Conservation (phyloP, 2,888 invertebrate genomes). For the Dorcus parallelipipedus region DNA sequence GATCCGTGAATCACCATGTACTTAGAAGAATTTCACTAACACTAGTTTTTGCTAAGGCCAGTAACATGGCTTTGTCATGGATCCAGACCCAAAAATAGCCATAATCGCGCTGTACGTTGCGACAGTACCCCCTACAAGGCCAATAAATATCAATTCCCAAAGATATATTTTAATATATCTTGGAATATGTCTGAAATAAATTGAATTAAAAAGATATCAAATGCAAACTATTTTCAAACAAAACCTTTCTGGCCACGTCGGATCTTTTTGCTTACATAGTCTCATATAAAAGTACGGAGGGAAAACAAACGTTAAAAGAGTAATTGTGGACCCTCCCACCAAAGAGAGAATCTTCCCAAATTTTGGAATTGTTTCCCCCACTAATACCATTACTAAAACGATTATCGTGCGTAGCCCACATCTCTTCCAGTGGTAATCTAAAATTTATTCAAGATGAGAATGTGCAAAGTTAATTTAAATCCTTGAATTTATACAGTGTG, state of each 20-base stretch:
- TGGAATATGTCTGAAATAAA: conserved; percentile 53
- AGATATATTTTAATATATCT: conserved; percentile 58
- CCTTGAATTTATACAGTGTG: conserved; percentile 49
- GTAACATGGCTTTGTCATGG: conserved; percentile 45
- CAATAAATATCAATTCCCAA: conserved; percentile 60
- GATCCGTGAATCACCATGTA: too few species aligned
- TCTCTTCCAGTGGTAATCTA: conserved; percentile 62
- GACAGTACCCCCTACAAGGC: conserved; percentile 57
- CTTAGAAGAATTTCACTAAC: not conserved
- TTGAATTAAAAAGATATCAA: conserved; percentile 7
- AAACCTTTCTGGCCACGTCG: conserved; percentile 51
- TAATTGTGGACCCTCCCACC: conserved; percentile 68
- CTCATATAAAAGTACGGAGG: conserved; percentile 66
- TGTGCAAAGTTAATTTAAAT: conserved; percentile 3
- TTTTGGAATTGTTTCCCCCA: conserved; percentile 65
- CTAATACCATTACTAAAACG: conserved; percentile 58
- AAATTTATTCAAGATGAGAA: conserved; percentile 21
- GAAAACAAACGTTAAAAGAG: conserved; percentile 64
- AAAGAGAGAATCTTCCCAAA: conserved; percentile 68
- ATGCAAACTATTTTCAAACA: conserved; percentile 4
- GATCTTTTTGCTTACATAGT: conserved; percentile 51
- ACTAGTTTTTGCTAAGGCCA: conserved; percentile 22
- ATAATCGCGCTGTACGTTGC: conserved; percentile 61
- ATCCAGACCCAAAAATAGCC: conserved; percentile 51
- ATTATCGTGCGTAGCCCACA: conserved; percentile 57